These are phyloP conservation scores for Cheilosia impressa DNA, from an alignment of 2,888 invertebrate genomes.

Conservation along the genomic window DNA sequence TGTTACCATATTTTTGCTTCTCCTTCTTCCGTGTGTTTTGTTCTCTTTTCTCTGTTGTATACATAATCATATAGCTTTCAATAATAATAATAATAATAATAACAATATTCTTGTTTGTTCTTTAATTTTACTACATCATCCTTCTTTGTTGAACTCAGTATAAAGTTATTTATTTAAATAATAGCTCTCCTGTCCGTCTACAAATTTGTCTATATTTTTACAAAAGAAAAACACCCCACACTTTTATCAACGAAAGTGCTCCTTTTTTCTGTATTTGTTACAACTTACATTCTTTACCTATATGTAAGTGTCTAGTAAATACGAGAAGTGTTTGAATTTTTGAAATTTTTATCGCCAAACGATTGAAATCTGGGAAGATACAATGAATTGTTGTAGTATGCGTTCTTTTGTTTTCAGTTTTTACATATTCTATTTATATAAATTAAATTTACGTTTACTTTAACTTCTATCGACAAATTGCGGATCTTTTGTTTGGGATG, in stretches of 20 bases:
- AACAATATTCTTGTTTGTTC: background rate
- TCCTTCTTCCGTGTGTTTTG: constrained; percentile 4
- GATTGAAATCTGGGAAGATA: constrained; percentile 61
- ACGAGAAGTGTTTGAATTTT: constrained; percentile 22
- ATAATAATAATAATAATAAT: constrained; percentile 28
- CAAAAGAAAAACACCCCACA: background rate
- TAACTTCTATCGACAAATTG: constrained; percentile 72
- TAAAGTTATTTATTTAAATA: constrained; percentile 55
- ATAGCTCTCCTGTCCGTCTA: constrained; percentile 7
- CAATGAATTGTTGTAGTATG: constrained; percentile 32
- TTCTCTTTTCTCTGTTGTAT: constrained; percentile 38
- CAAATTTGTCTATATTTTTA: constrained; percentile 26
- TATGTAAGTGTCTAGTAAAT: constrained; percentile 37
- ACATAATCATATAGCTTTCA: constrained; percentile 32
- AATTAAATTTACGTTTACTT: constrained; percentile 75
- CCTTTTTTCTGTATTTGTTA: constrained; percentile 28
- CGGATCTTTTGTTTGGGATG: constrained; percentile 7
- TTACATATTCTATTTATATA: constrained; percentile 72
- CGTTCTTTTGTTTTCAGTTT: constrained; percentile 62
- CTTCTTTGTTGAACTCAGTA: constrained; percentile 49
- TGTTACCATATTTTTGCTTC: constrained; percentile 31
- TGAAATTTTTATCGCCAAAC: constrained; percentile 51
- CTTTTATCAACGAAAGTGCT: constrained; percentile 36
- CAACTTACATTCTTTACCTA: constrained; percentile 35
- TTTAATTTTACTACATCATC: constrained; percentile 52